These are phyloP conservation scores for Pimpla rufipes DNA, from an alignment of 2,888 invertebrate genomes.

Conservation along the genomic window DNA sequence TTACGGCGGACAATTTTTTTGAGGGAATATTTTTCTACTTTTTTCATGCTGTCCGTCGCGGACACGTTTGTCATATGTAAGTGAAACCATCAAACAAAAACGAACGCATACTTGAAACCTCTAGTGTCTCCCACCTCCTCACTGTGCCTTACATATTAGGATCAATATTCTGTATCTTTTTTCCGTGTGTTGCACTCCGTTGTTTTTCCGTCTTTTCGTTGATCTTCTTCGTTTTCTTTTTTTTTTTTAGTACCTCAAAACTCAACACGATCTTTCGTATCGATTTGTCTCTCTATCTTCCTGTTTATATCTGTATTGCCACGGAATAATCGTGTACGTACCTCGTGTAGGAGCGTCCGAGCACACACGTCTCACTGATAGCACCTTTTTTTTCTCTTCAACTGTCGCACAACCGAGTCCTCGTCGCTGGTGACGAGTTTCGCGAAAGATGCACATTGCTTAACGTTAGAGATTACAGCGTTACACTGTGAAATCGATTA, in stretches of 20 bases:
- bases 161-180: slow-evolving; percentile 42
- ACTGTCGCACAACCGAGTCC: slow-evolving; percentile 52
- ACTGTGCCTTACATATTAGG: slow-evolving; percentile 34
- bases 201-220: slow-evolving; percentile 28
- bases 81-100: slow-evolving; percentile 52
- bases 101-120: slow-evolving; percentile 17
- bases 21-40: slow-evolving; percentile 81
- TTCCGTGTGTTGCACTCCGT: slow-evolving; percentile 60
- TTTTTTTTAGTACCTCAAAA: neutral
- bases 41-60: slow-evolving; percentile 79
- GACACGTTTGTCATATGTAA: slow-evolving; percentile 71
- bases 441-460: slow-evolving; percentile 55
- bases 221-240: neutral
- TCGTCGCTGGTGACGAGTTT: slow-evolving; percentile 18
- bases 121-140: slow-evolving; percentile 13
- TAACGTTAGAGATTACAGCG: slow-evolving; percentile 56
- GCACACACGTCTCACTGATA: slow-evolving; percentile 51
- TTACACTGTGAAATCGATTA: slow-evolving; percentile 78
- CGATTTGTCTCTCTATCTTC: neutral
- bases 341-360: slow-evolving; percentile 48
- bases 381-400: slow-evolving; percentile 55
- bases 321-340: slow-evolving; percentile 42
- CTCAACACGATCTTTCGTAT: slow-evolving; percentile 53
- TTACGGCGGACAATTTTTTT: slow-evolving; percentile 71
- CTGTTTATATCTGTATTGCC: slow-evolving; percentile 9